A percentile compares a stretch with the other conserved stretches of the same genome.
Conservation (phyloP, 2,113 vertebrate genomes). For the Macquaria australasica region DNA sequence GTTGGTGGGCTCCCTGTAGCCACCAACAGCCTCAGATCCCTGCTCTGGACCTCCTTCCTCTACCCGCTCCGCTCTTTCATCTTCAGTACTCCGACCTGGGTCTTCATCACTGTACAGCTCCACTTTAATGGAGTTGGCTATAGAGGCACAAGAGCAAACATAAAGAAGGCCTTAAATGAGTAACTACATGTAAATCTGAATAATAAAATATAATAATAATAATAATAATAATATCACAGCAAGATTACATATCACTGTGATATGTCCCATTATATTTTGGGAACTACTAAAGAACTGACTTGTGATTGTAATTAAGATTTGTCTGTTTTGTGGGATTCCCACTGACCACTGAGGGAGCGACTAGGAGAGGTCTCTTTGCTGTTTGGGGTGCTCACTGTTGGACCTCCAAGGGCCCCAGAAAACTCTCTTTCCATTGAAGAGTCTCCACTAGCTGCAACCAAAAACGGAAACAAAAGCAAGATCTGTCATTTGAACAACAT, state of each 20-base stretch:
- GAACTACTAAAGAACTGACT: constrained; percentile 5
- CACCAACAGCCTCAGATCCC: constrained; percentile 86
- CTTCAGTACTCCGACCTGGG: constrained; percentile 85
- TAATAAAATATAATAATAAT: not conserved
- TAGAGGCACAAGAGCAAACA: constrained; percentile 12
- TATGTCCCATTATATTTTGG: not conserved
- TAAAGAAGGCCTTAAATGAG: not conserved
- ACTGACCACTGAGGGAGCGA: constrained; percentile 94
- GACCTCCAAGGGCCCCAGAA: constrained; percentile 90
- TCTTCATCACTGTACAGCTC: constrained; percentile 99
- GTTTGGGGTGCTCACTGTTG: constrained; percentile 95
- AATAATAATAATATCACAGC: not conserved
- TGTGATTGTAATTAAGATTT: not conserved
- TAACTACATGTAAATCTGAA: not conserved
- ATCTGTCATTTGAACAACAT: not conserved
- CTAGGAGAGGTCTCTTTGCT: constrained; percentile 96
- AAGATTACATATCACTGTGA: not conserved
- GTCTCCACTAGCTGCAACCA: constrained; percentile 90
- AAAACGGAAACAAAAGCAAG: constrained; percentile 33
- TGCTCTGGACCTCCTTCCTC: constrained; percentile 86
- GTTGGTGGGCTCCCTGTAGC: constrained; percentile 90
- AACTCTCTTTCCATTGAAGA: constrained; percentile 98
- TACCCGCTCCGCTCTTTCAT: constrained; percentile 85
- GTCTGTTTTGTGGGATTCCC: not conserved
- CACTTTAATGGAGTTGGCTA: constrained; percentile 97